Conservation (phyloP, 2,888 invertebrate species). For the Unio delphinus region DNA sequence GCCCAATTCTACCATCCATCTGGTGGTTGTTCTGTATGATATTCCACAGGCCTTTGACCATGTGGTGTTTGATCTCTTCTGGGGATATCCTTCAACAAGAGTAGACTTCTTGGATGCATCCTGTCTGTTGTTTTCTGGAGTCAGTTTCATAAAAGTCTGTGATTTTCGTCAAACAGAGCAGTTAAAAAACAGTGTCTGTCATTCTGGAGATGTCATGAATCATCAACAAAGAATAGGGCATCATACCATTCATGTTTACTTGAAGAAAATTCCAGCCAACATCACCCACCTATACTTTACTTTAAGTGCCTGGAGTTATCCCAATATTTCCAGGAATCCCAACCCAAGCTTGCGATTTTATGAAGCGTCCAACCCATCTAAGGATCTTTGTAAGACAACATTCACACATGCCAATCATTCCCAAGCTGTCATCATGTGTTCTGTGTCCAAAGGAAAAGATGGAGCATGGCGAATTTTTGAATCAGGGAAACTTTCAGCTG, state of each 20-base stretch:
- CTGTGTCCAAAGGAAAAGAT: slow-evolving; percentile 25
- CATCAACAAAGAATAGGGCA: slow-evolving; percentile 29
- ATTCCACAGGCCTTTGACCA: slow-evolving; percentile 46
- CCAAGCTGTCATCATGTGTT: slow-evolving; percentile 53
- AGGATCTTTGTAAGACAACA: slow-evolving; percentile 48
- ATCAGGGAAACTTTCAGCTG: slow-evolving; percentile 45
- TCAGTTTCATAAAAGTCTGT: slow-evolving; percentile 1
- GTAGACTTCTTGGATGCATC: slow-evolving; percentile 47
- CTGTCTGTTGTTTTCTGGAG: slow-evolving; percentile 35
- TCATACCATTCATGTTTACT: slow-evolving; percentile 44
- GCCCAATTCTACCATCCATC: slow-evolving; percentile 34
- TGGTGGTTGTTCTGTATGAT: slow-evolving; percentile 39
- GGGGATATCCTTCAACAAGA: slow-evolving; percentile 44
- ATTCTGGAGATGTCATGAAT: slow-evolving; percentile 51
- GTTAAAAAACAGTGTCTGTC: slow-evolving; percentile 10
- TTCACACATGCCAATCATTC: slow-evolving; percentile 44
- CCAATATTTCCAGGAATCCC: slow-evolving; percentile 45
- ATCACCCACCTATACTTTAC: slow-evolving; percentile 51
- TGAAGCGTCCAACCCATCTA: slow-evolving; percentile 32
- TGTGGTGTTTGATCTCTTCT: slow-evolving; percentile 48
- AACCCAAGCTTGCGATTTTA: slow-evolving; percentile 50
- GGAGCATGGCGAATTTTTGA: slow-evolving; percentile 45
- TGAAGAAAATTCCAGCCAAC: slow-evolving; percentile 37
- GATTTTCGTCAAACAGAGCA: slow-evolving; percentile 18
- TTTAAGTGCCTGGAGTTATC: slow-evolving; percentile 47